Percentiles rank a stretch among this genome's conserved stretches.
phyloP scores from a whole-genome alignment of 1,140 invertebrate species.

The Panagrolaimus sp. region DNA sequence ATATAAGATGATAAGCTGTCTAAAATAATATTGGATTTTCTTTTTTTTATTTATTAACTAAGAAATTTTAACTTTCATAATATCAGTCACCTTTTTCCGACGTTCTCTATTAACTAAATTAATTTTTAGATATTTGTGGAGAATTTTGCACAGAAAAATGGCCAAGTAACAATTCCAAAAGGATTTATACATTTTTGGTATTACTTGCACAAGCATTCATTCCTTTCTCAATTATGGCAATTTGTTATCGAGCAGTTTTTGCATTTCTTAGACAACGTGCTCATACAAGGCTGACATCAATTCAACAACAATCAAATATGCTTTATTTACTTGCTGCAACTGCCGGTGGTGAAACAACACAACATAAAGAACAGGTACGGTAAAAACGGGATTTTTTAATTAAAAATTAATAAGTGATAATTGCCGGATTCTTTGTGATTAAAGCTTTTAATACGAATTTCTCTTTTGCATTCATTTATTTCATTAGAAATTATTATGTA shows the following conservation, averaged over 20 bases:
- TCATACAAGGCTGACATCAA: slow-evolving; percentile 23
- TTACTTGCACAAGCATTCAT: slow-evolving; percentile 26
- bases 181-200: slow-evolving; percentile 52
- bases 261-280: slow-evolving; percentile 9
- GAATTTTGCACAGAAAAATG: slow-evolving; percentile 54
- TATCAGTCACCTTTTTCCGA: too few species aligned
- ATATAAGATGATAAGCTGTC: too few species aligned
- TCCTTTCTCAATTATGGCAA: slow-evolving; percentile 20
- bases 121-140: slow-evolving; percentile 35
- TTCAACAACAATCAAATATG: slow-evolving; percentile 5
- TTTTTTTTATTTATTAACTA: too few species aligned
- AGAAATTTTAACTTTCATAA: too few species aligned
- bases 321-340: background rate
- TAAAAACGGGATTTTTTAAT: too few species aligned
- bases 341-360: background rate
- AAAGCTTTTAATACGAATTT: too few species aligned
- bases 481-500: too few species aligned
- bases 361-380: slow-evolving; percentile 23
- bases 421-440: too few species aligned
- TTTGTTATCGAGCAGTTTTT: slow-evolving; percentile 11
- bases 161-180: slow-evolving; percentile 32
- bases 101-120: too few species aligned
- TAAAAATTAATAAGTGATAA: too few species aligned
- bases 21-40: too few species aligned
- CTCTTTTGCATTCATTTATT: too few species aligned